Conservation (phyloP, 2,797 vertebrate genomes). For the Enteromius trimaculatus region DNA sequence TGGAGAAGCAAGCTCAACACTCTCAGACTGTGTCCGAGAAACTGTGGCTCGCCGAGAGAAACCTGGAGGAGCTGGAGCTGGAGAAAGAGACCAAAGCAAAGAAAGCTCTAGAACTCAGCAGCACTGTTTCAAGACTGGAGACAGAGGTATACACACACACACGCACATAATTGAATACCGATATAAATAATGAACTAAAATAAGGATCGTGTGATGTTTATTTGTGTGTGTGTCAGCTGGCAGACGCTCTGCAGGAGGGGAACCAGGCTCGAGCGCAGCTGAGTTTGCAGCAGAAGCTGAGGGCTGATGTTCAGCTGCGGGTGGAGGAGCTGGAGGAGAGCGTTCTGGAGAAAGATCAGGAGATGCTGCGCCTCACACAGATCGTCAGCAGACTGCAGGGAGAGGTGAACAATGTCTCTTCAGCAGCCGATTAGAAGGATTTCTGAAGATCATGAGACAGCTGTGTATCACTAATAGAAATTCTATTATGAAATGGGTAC, state of each 20-base stretch:
- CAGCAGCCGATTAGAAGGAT: neutral
- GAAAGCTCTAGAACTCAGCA: slow-evolving; percentile 69
- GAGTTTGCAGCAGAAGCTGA: slow-evolving; percentile 77
- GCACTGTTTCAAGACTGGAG: slow-evolving; percentile 71
- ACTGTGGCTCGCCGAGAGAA: slow-evolving; percentile 76
- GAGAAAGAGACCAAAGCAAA: slow-evolving; percentile 70
- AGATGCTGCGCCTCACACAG: slow-evolving; percentile 67
- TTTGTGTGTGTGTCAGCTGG: slow-evolving; percentile 66
- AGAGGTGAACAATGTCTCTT: slow-evolving; percentile 63
- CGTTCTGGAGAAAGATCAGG: slow-evolving; percentile 78
- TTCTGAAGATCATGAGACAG: neutral
- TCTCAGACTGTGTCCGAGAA: slow-evolving; percentile 74
- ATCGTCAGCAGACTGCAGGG: slow-evolving; percentile 73
- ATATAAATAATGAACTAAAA: no score
- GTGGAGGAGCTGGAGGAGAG: slow-evolving; percentile 79
- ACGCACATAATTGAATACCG: no score
- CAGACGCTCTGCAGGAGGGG: slow-evolving; percentile 66
- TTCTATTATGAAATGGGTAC: no score
- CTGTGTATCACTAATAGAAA: no score
- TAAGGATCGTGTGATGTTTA: neutral
- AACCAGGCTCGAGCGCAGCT: slow-evolving; percentile 66
- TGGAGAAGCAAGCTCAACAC: slow-evolving; percentile 77
- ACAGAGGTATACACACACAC: slow-evolving; percentile 67
- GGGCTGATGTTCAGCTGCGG: slow-evolving; percentile 68
- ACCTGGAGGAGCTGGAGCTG: slow-evolving; percentile 73